Base-by-base conservation (phyloP, 2,888 invertebrate species). In the Apeira syringaria region DNA sequence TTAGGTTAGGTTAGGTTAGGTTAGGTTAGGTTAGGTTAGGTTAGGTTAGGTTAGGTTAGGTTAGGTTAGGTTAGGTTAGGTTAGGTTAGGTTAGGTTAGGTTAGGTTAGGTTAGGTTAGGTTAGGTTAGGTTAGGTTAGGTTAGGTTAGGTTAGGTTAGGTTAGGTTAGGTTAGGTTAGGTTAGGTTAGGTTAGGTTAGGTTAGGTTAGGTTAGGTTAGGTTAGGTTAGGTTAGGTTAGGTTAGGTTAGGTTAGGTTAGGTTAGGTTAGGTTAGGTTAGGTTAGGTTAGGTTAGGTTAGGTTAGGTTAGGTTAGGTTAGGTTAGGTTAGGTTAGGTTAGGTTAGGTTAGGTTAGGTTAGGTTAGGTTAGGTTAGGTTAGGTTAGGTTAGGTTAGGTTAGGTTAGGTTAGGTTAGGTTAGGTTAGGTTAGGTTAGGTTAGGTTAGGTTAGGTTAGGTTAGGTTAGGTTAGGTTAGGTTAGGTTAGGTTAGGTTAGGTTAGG, bases 311-410 rank as follows among this genome's bases (percentile, higher is more conserved):
- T 24, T 24, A 8, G 24, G 24, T 24, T 24, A 24, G 24, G 24
- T 24, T 24, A 24, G 24, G 24, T 24, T 24, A 24, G 24, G 24
- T 24, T 24, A 24, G 24, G 24, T 24, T 24, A 24, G 24, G 24
- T 24, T 24, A 24, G 24, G 24, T 24, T 18, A 18, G 18, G 18
- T 18, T 18, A 18, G 18, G 24, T n/a, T 24, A 24, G 24, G 24
- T 8, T n/a, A 24, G 24, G 24, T 24, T 24, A 24, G 24, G 24
- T 24, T 24, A 24, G 18, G 24, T 24, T 24, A 24, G 24, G 24
- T 24, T n/a, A 9, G n/a, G 24, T n/a, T 24, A 9, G 24, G 18
- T 18, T 18, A 8, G 24, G 24, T 24, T 24, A 24, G 24, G 24
- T 24, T 18, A 18, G 18, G 18, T 24, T 24, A 24, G 24, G 24